Percentiles rank a stretch among this genome's conserved stretches.
phyloP scores from a whole-genome alignment of 2,797 vertebrate genomes.

The Poecilia velifera region DNA sequence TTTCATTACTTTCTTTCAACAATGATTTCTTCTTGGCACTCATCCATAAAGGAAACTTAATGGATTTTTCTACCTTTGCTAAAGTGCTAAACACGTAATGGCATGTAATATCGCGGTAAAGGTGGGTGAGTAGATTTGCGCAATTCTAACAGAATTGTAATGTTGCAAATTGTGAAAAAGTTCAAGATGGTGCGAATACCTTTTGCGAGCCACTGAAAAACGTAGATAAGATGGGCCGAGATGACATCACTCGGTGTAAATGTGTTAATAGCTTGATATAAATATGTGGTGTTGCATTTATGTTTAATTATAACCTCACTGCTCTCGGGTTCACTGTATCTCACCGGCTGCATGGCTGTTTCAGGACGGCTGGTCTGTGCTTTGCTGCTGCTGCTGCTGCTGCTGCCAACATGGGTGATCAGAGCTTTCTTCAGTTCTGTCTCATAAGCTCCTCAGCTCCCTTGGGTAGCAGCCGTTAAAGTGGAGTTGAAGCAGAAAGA shows the following conservation, averaged over 20 bases:
- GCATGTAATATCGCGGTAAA: background rate
- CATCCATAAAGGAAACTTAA: background rate
- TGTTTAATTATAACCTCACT: background rate
- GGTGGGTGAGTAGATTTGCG: background rate
- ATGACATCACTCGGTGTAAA: background rate
- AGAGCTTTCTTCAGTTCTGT: slow-evolving; percentile 66
- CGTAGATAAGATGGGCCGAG: background rate
- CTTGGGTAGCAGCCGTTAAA: slow-evolving; percentile 63
- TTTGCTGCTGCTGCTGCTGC: slow-evolving; percentile 8
- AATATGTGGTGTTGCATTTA: background rate
- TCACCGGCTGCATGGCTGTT: slow-evolving; percentile 6
- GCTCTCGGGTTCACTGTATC: slow-evolving; percentile 8
- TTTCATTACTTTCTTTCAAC: background rate
- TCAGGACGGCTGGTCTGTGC: slow-evolving; percentile 41
- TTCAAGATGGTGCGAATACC: background rate
- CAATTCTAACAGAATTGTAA: background rate
- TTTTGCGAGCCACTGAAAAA: background rate
- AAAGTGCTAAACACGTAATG: background rate
- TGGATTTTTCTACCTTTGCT: background rate
- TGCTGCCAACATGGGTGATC: slow-evolving; percentile 59
- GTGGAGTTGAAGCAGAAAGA: slow-evolving; percentile 72
- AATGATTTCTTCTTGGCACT: background rate
- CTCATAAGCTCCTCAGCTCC: slow-evolving; percentile 73
- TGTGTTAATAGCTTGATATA: background rate
- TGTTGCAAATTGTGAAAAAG: background rate